A percentile compares a stretch with the other conserved stretches of the same genome.
phyloP scores from a whole-genome alignment of 2,888 invertebrate species.

The Erebia ligea region DNA sequence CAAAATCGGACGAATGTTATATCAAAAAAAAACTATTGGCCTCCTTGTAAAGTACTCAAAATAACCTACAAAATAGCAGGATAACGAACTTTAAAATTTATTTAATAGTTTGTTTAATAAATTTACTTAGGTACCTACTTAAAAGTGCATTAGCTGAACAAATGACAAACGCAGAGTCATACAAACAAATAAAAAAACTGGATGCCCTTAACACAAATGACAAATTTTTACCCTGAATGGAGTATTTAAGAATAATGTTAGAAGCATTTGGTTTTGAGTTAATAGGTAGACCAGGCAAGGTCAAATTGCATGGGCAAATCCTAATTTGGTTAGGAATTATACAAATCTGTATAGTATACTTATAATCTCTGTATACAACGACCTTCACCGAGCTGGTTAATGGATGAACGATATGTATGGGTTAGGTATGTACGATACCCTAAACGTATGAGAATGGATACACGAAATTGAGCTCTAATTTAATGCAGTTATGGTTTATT shows the following conservation, averaged over 20 bases:
- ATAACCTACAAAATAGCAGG: neutral
- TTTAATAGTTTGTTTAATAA: neutral
- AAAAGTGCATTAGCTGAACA: neutral
- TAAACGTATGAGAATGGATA: no score
- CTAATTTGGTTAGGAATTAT: no score
- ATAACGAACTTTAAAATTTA: neutral
- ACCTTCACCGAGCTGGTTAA: no score
- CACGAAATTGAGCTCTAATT: no score
- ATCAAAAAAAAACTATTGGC: neutral
- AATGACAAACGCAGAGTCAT: slow-evolving; percentile 6
- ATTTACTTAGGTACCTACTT: neutral
- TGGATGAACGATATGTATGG: no score
- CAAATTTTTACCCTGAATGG: slow-evolving; percentile 1
- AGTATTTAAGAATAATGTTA: neutral
- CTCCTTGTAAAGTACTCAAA: neutral
- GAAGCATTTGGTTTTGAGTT: neutral
- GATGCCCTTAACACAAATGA: slow-evolving; percentile 28
- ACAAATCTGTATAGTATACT: no score
- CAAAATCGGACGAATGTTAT: neutral
- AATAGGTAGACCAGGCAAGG: no score
- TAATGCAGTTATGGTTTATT: no score
- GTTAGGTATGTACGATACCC: no score
- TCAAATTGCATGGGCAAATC: no score
- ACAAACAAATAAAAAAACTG: slow-evolving; percentile 13
- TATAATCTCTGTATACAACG: no score